Evolutionary conservation across 2,888 invertebrate genomes (phyloP).

Genomic region (Hartigia nigra): DNA sequence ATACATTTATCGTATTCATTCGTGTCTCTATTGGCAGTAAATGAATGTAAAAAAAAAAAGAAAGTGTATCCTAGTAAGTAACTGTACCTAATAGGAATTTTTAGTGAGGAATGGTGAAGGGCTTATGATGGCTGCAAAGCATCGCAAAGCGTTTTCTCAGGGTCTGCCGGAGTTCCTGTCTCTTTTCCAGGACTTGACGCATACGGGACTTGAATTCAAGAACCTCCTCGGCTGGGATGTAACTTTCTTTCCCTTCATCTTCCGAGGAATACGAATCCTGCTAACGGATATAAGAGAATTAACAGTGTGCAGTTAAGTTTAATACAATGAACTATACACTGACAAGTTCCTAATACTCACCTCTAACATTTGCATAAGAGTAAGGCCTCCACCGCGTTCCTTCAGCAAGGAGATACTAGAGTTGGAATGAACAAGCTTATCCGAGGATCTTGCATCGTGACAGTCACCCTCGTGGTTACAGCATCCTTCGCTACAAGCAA

Average conservation of each 20-base stretch:
- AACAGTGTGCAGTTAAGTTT: not conserved
- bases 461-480: conserved; percentile 78
- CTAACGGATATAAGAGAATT: conserved; percentile 23
- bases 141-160: conserved; percentile 86
- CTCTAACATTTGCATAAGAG: conserved; percentile 83
- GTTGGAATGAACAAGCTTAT: conserved; percentile 53
- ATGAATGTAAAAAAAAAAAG: conserved; percentile 50
- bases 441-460: conserved; percentile 53
- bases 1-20: conserved; percentile 42
- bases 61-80: conserved; percentile 40
- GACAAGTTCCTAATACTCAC: conserved; percentile 66
- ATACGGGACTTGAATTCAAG: conserved; percentile 85
- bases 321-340: not conserved
- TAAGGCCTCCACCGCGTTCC: conserved; percentile 69
- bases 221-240: conserved; percentile 91
- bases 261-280: conserved; percentile 84
- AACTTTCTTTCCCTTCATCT: conserved; percentile 75
- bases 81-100: conserved; percentile 36
- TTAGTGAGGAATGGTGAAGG: conserved; percentile 56
- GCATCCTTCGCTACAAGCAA: conserved; percentile 89
- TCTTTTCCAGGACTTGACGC: conserved; percentile 81
- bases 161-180: conserved; percentile 84
- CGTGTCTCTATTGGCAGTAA: conserved; percentile 45
- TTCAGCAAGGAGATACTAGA: conserved; percentile 53
- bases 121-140: conserved; percentile 70